phyloP scores from a whole-genome alignment of 2,797 vertebrate species.

The Syncerus caffer region DNA sequence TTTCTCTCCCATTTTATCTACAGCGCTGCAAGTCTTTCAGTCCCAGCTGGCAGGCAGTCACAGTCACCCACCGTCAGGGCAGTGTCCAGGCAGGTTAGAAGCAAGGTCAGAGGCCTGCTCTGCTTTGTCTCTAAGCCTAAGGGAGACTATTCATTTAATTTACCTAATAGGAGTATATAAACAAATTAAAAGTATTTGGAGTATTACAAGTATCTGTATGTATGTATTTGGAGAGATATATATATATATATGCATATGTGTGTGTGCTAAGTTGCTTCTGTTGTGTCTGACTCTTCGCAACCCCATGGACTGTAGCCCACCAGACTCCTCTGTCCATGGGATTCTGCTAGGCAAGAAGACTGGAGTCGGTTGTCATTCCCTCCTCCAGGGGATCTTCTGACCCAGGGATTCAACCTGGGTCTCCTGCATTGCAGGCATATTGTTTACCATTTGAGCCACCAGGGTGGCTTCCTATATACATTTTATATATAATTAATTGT shows the following conservation, averaged over 20 bases:
- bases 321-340: neutral
- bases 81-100: neutral
- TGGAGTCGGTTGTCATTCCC: neutral
- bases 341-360: neutral
- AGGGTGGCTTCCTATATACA: neutral
- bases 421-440: neutral
- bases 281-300: neutral
- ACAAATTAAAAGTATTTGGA: neutral
- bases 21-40: rapidly evolving
- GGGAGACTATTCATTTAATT: neutral
- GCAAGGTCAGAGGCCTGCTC: neutral
- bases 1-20: neutral
- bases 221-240: neutral
- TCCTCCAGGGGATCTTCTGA: neutral
- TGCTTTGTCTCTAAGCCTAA: neutral
- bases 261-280: neutral
- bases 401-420: neutral
- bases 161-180: neutral
- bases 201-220: neutral
- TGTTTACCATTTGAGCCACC: neutral
- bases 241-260: neutral
- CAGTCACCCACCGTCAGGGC: neutral
- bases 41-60: neutral
- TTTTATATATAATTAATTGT: neutral
- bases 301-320: neutral